Evolutionary conservation across 2,113 vertebrate species (phyloP).

Genomic region (Opisthocomus hoazin): DNA sequence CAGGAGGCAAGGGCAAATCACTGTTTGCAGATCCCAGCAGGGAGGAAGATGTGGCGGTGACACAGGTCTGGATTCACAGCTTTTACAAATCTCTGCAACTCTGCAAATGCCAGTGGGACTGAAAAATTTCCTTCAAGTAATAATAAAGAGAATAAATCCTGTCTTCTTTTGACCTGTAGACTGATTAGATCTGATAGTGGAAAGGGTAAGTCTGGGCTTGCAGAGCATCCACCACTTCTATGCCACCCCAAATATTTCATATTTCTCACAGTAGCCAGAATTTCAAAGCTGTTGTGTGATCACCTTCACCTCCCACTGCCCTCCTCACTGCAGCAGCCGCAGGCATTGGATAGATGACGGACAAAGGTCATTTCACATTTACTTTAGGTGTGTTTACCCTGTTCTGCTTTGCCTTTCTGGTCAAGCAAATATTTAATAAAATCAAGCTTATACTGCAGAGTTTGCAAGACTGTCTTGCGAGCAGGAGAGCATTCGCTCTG

Average conservation of each 20-base stretch:
- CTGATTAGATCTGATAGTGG: not conserved
- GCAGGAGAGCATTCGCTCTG: not conserved
- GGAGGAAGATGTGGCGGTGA: not conserved
- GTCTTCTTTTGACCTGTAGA: not conserved
- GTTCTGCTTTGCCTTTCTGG: slow-evolving; percentile 46
- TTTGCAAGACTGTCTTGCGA: not conserved
- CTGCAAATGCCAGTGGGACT: fast-evolving
- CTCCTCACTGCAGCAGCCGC: not conserved
- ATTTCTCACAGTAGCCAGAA: not conserved
- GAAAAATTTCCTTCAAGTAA: not conserved
- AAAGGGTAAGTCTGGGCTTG: not conserved
- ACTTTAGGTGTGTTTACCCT: slow-evolving; percentile 40
- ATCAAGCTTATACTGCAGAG: slow-evolving; percentile 26
- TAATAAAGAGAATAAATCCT: not conserved
- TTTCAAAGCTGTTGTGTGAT: not conserved
- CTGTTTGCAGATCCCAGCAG: not conserved
- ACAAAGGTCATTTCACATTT: slow-evolving; percentile 55
- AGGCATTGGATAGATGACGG: not conserved
- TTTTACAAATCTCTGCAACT: not conserved
- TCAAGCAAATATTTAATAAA: slow-evolving; percentile 68
- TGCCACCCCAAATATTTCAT: not conserved
- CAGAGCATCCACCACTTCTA: not conserved
- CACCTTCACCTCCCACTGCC: not conserved
- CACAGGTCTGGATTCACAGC: not conserved
- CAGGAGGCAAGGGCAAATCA: not conserved